These are phyloP conservation scores for Vulpes vulpes DNA, from an alignment of 2,113 vertebrate species.

Conservation along the genomic window DNA sequence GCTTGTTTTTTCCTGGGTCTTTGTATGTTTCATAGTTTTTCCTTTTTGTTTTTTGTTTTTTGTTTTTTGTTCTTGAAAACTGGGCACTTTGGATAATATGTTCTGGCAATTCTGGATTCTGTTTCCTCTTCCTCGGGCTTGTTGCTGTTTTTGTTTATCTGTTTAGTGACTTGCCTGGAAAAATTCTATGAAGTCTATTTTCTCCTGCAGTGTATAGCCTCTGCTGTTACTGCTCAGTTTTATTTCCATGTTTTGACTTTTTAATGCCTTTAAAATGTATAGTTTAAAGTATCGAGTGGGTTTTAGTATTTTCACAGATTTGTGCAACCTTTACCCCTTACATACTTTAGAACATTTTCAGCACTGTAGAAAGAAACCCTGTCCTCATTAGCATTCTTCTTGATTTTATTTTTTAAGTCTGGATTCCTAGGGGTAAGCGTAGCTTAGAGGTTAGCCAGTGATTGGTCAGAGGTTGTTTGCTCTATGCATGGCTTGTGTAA, in stretches of 20 bases:
- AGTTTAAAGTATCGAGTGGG: not conserved
- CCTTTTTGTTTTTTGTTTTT: not conserved
- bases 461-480: not conserved
- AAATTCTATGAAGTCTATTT: not conserved
- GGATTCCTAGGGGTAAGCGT: not conserved
- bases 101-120: not conserved
- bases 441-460: not conserved
- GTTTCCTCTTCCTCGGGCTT: not conserved
- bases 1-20: not conserved
- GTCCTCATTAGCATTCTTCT: not conserved
- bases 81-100: not conserved
- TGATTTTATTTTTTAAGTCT: constrained; percentile 9
- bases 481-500: not conserved
- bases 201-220: not conserved
- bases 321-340: not conserved
- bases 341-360: not conserved
- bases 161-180: not conserved
- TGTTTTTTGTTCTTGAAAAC: not conserved
- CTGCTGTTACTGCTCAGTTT: constrained; percentile 1
- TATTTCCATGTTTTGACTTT: not conserved
- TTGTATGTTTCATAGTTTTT: not conserved
- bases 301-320: not conserved
- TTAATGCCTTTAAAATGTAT: not conserved
- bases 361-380: not conserved
- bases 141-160: not conserved